Percentiles rank a stretch among this genome's conserved stretches.
phyloP scores from a whole-genome alignment of 2,797 vertebrate genomes.

The Rallus crepitans region DNA sequence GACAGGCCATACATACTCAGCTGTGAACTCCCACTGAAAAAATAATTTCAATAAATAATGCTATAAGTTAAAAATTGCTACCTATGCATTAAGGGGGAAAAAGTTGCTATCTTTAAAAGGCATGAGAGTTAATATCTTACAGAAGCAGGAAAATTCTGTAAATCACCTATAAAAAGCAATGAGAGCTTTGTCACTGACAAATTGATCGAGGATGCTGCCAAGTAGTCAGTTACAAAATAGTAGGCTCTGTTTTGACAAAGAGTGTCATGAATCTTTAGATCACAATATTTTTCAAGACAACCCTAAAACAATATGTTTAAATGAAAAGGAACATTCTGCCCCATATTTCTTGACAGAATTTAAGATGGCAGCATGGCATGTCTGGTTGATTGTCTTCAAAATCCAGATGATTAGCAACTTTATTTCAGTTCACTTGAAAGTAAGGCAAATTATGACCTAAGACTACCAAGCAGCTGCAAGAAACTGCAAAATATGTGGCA shows the following conservation, averaged over 20 bases:
- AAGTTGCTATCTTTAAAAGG: background rate
- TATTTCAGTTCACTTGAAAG: background rate
- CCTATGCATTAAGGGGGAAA: background rate
- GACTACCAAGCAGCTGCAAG: background rate
- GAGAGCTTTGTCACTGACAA: background rate
- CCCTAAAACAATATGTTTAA: constrained; percentile 30
- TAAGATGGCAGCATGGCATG: background rate
- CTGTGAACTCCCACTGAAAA: background rate
- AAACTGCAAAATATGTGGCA: constrained; percentile 10
- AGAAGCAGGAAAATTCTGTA: background rate
- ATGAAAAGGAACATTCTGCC: constrained; percentile 33
- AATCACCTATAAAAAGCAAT: background rate
- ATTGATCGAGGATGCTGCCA: background rate
- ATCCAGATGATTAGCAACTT: constrained; percentile 2
- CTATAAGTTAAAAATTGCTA: background rate
- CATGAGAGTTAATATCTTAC: background rate
- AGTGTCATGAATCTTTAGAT: background rate
- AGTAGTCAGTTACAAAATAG: constrained; percentile 1
- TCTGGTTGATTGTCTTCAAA: background rate
- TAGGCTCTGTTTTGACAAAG: constrained; percentile 32
- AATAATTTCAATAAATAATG: background rate
- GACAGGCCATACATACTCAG: background rate
- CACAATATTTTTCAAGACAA: constrained; percentile 37
- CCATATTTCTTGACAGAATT: constrained; percentile 19
- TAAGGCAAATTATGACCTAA: constrained; percentile 5